Base-by-base conservation (phyloP, 2,888 invertebrate species). In the Monoplex corrugatus region DNA sequence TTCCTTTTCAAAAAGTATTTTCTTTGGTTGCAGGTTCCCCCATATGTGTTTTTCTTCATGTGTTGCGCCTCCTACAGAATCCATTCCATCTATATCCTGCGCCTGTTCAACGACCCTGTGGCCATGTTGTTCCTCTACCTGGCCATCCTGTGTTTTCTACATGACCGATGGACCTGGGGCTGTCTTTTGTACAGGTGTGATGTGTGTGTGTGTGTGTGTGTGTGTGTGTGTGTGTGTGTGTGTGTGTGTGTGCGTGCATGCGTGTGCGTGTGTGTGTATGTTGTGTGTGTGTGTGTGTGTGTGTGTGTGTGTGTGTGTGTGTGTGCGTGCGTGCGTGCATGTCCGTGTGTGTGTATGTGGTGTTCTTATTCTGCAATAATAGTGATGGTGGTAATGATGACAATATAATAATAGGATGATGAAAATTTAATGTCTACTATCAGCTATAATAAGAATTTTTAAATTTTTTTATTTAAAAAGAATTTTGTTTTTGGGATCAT, bases 61-160 rank as follows among this genome's bases (percentile, higher is more conserved):
- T 98, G 98, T 93, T 97, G 98, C 93, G 98, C 99, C 0, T 99
- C 99, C 0, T 99, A 99, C 95, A 97, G 99, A 94, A 98, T 99
- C 92, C 99, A 99, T 96, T 99, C 99, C 89, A 99, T 99, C 93
- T 99, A 98, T 96, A 97, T 99, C 35, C 97, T 99, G 85, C 97
- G 99, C 85, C 97, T 99, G 63, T 99, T 99, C 96, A 99, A 99
- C 96, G 99, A 99, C 96, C 99, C 99, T 0, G 97, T 99, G 87
- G 99, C 99, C 68, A 98, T 99, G 95, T 96, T 99, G 6, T 97
- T 99, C 43, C 97, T 98, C 45, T 99, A 98, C 96, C 96, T 97
- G 5, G 97, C 99, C 35, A 96, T 99, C 13, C 98, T 98, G 96
- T 97, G 98, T 45, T 98, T 99, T 96, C 95, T 99, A 90, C 97